Conservation (phyloP, 2,113 vertebrate species). For the Nothoprocta perdicaria region DNA sequence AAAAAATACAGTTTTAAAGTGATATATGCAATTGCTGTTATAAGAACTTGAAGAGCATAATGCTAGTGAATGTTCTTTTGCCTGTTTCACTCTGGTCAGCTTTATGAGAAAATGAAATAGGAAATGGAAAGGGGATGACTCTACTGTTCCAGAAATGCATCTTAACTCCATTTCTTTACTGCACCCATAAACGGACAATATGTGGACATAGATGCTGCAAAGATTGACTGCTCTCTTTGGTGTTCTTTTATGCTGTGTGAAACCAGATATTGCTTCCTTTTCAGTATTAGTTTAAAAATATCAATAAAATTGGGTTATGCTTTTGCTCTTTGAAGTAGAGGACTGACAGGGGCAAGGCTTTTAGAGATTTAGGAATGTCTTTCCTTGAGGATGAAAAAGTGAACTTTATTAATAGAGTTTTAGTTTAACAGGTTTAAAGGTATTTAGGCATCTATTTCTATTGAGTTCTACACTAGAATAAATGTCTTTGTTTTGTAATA, state of each 20-base stretch:
- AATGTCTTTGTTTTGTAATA: background rate
- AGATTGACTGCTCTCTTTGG: background rate
- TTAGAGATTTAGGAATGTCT: background rate
- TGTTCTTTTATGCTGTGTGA: background rate
- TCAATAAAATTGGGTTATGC: background rate
- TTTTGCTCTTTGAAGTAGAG: background rate
- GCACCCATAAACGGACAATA: accelerated
- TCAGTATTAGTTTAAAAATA: background rate
- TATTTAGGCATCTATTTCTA: background rate
- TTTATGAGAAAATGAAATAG: constrained; percentile 31
- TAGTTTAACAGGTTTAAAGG: background rate
- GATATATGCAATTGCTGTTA: constrained; percentile 9
- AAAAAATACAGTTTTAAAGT: constrained; percentile 35
- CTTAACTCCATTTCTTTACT: background rate
- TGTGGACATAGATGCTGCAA: background rate
- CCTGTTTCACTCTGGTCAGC: constrained; percentile 15
- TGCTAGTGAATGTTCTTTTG: background rate
- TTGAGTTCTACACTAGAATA: background rate
- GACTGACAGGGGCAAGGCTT: background rate
- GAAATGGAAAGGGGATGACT: background rate
- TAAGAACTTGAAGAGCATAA: constrained; percentile 37
- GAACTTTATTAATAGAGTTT: background rate
- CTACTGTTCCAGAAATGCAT: background rate
- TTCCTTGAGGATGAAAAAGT: background rate
- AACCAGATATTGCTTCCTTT: background rate